These are phyloP conservation scores for Sminthurides bifidus DNA, from an alignment of 1,140 invertebrate genomes.

Conservation along the genomic window DNA sequence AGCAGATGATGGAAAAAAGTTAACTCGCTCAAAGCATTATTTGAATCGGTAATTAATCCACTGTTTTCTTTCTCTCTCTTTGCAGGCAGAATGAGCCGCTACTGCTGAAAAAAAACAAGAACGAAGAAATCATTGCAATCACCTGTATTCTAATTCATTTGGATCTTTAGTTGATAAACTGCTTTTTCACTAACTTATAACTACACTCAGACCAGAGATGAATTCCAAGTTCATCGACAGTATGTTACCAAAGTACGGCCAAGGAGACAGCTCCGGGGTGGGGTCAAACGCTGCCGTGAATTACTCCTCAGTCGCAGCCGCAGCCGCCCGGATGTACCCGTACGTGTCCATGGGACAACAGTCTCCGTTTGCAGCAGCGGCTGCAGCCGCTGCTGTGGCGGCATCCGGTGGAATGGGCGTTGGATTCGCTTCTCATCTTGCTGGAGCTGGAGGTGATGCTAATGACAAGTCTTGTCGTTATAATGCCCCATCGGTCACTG, in stretches of 20 bases:
- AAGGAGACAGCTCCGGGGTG: slow-evolving; percentile 46
- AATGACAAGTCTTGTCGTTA: slow-evolving; percentile 66
- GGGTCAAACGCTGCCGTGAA: slow-evolving; percentile 20
- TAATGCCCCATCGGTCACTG: slow-evolving; percentile 52
- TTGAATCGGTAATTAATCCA: no score
- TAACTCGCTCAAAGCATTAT: no score
- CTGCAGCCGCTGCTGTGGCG: slow-evolving; percentile 39
- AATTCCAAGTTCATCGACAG: slow-evolving; percentile 94
- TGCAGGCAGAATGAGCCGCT: no score
- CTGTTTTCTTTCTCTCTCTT: no score
- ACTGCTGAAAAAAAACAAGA: no score
- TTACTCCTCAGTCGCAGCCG: slow-evolving; percentile 32
- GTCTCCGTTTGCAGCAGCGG: slow-evolving; percentile 54
- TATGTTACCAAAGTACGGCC: slow-evolving; percentile 88
- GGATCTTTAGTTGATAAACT: not conserved
- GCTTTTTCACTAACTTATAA: not conserved
- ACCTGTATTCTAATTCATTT: no score
- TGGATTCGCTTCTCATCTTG: slow-evolving; percentile 46
- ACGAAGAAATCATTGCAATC: no score
- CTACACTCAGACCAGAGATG: slow-evolving; percentile 48
- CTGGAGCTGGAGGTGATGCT: slow-evolving; percentile 42
- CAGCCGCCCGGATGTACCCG: slow-evolving; percentile 50
- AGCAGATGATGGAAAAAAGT: not conserved
- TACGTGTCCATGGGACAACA: slow-evolving; percentile 57
- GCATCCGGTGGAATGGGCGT: slow-evolving; percentile 37